Evolutionary conservation across 2,888 invertebrate genomes (phyloP).

Genomic region (Lycophotia porphyrea): DNA sequence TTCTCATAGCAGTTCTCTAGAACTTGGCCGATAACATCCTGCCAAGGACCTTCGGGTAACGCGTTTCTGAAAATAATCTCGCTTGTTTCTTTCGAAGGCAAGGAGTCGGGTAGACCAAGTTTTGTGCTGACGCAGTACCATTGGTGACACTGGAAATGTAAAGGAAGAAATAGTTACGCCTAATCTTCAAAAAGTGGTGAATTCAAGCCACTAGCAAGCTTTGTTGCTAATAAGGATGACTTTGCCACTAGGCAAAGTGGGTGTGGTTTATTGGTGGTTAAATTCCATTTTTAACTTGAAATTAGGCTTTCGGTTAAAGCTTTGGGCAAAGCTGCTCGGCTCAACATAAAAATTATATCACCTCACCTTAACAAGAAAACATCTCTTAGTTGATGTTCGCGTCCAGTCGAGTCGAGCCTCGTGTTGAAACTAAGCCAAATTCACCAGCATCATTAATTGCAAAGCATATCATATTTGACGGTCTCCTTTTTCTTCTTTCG

Average conservation of each 20-base stretch:
- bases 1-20: slow-evolving; percentile 77
- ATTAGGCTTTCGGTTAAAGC: background rate
- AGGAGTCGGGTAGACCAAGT: slow-evolving; percentile 73
- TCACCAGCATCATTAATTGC: background rate
- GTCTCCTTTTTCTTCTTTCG: too few species aligned
- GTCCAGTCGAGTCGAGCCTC: background rate
- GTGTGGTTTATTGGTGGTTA: too few species aligned
- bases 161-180: background rate
- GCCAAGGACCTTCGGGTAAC: slow-evolving; percentile 78
- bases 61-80: slow-evolving; percentile 64
- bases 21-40: slow-evolving; percentile 67
- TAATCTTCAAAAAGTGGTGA: background rate
- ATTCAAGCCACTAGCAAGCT: background rate
- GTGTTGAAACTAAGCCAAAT: background rate
- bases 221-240: background rate
- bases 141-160: slow-evolving; percentile 77
- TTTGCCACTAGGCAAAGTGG: too few species aligned
- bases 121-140: slow-evolving; percentile 82
- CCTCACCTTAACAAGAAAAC: too few species aligned
- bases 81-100: slow-evolving; percentile 73
- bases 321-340: background rate
- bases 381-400: too few species aligned
- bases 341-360: background rate
- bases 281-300: background rate
- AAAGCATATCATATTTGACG: too few species aligned